Conservation (phyloP, 2,113 vertebrate species). For the Sapajus apella region DNA sequence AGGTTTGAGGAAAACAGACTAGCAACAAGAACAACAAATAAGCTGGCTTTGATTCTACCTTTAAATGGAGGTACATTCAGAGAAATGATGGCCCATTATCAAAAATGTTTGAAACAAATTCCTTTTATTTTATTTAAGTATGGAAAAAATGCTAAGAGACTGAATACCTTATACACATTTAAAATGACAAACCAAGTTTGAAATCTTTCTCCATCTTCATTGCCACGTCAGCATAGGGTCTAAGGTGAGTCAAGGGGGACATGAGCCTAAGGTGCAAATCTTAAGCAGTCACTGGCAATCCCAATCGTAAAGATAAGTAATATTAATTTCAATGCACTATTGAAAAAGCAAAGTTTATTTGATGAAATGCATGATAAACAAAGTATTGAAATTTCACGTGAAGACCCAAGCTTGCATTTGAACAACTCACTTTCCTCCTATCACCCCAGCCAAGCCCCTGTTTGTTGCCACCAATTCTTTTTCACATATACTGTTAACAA, state of each 20-base stretch:
- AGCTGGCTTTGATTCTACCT: neutral
- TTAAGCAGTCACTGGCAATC: neutral
- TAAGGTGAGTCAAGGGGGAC: neutral
- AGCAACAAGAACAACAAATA: neutral
- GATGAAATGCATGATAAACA: neutral
- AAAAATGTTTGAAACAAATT: neutral
- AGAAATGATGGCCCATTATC: neutral
- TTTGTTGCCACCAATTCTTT: neutral
- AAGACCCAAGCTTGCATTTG: neutral
- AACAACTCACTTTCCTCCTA: neutral
- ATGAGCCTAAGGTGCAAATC: neutral
- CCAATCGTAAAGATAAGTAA: neutral
- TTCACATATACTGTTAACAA: neutral
- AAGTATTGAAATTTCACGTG: neutral
- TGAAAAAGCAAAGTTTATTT: neutral
- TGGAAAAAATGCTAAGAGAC: neutral
- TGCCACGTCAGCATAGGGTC: neutral
- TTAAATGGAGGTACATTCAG: neutral
- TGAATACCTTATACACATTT: neutral
- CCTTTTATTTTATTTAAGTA: neutral
- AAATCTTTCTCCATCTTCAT: neutral
- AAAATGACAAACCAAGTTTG: neutral
- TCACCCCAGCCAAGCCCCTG: rapidly evolving
- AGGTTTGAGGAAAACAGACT: neutral
- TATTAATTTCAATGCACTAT: neutral